Percentiles rank a stretch among this genome's conserved stretches.
phyloP scores from a whole-genome alignment of 1,140 invertebrate genomes.

The Alviniconcha marisindica region DNA sequence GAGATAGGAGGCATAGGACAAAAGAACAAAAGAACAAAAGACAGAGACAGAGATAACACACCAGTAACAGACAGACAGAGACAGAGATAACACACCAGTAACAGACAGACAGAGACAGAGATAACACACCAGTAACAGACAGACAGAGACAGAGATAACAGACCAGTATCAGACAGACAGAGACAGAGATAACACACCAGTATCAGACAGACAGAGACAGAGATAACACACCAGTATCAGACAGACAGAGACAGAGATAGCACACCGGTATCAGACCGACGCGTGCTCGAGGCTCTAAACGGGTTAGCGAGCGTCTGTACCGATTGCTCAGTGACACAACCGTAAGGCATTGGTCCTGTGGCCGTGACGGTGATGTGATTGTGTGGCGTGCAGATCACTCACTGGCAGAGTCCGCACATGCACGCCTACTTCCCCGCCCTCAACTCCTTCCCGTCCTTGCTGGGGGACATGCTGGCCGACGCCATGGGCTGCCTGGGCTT shows the following conservation, averaged over 20 bases:
- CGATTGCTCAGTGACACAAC: background rate
- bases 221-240: background rate
- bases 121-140: too few species aligned
- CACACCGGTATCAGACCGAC: background rate
- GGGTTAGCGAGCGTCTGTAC: background rate
- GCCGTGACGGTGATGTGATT: too few species aligned
- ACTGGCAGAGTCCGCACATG: constrained; percentile 88
- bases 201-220: background rate
- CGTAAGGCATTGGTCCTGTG: background rate
- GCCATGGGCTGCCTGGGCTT: constrained; percentile 78
- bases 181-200: too few species aligned
- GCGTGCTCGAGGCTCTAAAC: background rate
- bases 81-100: too few species aligned
- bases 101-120: too few species aligned
- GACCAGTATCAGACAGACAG: too few species aligned
- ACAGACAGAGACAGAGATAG: too few species aligned
- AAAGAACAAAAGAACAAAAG: too few species aligned
- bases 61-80: too few species aligned
- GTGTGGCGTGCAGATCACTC: constrained; percentile 81
- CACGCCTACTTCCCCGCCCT: constrained; percentile 79
- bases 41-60: too few species aligned
- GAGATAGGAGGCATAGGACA: too few species aligned
- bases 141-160: too few species aligned
- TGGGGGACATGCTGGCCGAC: constrained; percentile 78
- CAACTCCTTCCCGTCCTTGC: constrained; percentile 76